phyloP scores from a whole-genome alignment of 1,140 invertebrate species.

The Bombus sylvicola region DNA sequence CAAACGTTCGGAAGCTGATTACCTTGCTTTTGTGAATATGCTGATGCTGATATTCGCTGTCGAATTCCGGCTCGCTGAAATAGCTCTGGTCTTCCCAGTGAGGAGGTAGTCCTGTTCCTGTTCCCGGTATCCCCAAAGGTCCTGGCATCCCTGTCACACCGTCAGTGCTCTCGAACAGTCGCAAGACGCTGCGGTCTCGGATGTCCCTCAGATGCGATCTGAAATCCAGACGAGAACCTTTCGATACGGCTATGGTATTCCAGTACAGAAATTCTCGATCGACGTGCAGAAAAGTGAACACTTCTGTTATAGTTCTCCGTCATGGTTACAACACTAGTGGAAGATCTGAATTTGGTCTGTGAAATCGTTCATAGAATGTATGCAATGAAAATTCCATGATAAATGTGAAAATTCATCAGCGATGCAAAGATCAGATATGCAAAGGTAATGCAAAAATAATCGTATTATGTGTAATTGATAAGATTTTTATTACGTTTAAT shows the following conservation, averaged over 20 bases:
- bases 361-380: not conserved
- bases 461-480: not conserved
- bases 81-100: constrained; percentile 92
- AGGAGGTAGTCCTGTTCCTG: constrained; percentile 77
- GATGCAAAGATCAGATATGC: not conserved
- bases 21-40: constrained; percentile 97
- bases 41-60: constrained; percentile 96
- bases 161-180: constrained; percentile 94
- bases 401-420: not conserved
- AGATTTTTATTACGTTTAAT: too few relatives aligned
- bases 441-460: too few relatives aligned
- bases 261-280: not conserved
- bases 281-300: too few relatives aligned
- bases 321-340: too few relatives aligned
- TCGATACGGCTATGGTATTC: not conserved
- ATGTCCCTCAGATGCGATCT: constrained; percentile 94
- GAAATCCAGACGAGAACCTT: constrained; percentile 23
- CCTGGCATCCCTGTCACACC: constrained; percentile 84
- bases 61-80: constrained; percentile 96
- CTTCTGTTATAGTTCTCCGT: too few relatives aligned
- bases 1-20: constrained; percentile 74
- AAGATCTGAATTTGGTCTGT: too few relatives aligned
- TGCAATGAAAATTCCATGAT: not conserved
- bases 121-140: constrained; percentile 79
- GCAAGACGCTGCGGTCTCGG: constrained; percentile 93